Evolutionary conservation across 2,888 invertebrate species (phyloP), one percentile per base, ranked within the genome.

Genomic region (Glaucopsyche alexis): DNA sequence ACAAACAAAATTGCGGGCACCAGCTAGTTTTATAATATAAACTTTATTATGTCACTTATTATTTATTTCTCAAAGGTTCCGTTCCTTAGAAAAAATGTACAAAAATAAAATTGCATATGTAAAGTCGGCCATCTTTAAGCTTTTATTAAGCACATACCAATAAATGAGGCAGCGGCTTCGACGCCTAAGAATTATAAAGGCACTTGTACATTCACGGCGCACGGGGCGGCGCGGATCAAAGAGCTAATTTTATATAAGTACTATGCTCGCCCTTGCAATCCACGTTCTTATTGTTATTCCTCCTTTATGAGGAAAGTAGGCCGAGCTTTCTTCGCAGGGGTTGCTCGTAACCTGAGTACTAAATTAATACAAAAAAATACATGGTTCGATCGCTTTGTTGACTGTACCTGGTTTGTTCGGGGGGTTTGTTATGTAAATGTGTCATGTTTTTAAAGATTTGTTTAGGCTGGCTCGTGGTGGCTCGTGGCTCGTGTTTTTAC

Each of bases 211-310:
- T 85, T 83, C 81, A 84, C 83, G 83, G 80, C 80, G 80, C 81
- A 89, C 89, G 90, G 88, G 86, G 81, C 86, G 88, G 89, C 84
- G 88, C 87, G 45, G 45, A 89, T 91, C 91, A 93, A 93, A 92
- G 91, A 87, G 91, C 91, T 91, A 93, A 93, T 93, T 91, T 91
- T 87, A 89, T 87, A 88, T 89, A 91, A 91, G 91, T 87, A 89
- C 90, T 85, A 82, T 83, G 84, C 84, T 85, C 87, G 87, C 88
- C 89, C 90, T 91, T 90, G 88, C 85, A 84, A 86, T 83, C 82
- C 84, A 78, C 80, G 76, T 79, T 78, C 81, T 81, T 82, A 82
- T 91, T 91, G 90, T 91, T 91, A 89, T 89, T 87, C 84, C 85
- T 85, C 85, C 86, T 85, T 91, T 90, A 87, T 87, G 82, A 87